Percentiles rank a stretch among this genome's conserved stretches.
Evolutionary conservation across 1,140 invertebrate species (phyloP).

Genomic region (Nymphalis io): DNA sequence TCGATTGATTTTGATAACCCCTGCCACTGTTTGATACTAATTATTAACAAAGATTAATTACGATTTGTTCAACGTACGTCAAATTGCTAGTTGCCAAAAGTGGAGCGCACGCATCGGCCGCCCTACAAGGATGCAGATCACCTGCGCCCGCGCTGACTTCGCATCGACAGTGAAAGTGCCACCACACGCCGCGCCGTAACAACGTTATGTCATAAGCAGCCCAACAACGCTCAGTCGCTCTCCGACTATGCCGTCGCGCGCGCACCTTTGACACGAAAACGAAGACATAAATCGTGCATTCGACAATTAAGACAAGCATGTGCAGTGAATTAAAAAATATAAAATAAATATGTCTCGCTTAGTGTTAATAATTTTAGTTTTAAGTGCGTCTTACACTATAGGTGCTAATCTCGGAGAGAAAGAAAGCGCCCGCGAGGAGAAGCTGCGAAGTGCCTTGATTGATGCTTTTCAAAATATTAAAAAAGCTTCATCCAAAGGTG

Average conservation of each 20-base stretch:
- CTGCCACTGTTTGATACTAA: neutral
- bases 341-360: constrained; percentile 59
- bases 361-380: constrained; percentile 56
- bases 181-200: constrained; percentile 48
- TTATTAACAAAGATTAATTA: neutral
- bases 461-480: constrained; percentile 77
- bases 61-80: neutral
- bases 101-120: constrained; percentile 48
- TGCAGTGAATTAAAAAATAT: constrained; percentile 55
- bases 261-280: constrained; percentile 49
- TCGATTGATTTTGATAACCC: no score
- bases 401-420: constrained; percentile 53
- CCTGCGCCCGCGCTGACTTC: constrained; percentile 29
- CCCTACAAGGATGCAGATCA: constrained; percentile 63
- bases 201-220: constrained; percentile 62
- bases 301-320: constrained; percentile 46
- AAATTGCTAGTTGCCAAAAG: constrained; percentile 25
- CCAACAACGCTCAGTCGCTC: constrained; percentile 52
- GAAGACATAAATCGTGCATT: constrained; percentile 17
- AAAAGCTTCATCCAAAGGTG: constrained; percentile 67
- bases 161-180: constrained; percentile 71
- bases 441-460: constrained; percentile 68
- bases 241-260: constrained; percentile 66
- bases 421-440: constrained; percentile 67
- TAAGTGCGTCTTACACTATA: constrained; percentile 55